A percentile compares a stretch with the other conserved stretches of the same genome.
Evolutionary conservation across 1,140 invertebrate species (phyloP).

Genomic region (Drosophila pruinosa): DNA sequence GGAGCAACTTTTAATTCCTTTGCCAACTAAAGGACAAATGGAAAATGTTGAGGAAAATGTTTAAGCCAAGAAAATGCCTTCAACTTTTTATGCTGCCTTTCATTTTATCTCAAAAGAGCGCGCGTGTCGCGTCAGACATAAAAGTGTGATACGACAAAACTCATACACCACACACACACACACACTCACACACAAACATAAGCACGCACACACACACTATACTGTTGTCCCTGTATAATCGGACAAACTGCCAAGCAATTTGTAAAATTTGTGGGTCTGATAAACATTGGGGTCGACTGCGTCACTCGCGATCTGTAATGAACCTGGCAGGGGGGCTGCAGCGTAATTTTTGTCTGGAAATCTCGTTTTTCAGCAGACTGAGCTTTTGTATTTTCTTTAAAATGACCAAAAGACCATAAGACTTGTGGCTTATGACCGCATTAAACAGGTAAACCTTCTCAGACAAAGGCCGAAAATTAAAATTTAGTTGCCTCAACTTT

Average conservation of each 20-base stretch:
- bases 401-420: background rate
- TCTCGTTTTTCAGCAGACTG: slow-evolving; percentile 3
- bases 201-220: slow-evolving; percentile 16
- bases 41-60: slow-evolving; percentile 20
- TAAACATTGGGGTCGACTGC: slow-evolving; percentile 3
- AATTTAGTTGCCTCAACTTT: slow-evolving; percentile 8
- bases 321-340: background rate
- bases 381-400: background rate
- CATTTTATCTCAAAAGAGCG: slow-evolving; percentile 34
- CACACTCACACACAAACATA: background rate
- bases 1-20: slow-evolving; percentile 57
- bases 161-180: background rate
- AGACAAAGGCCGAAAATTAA: slow-evolving; percentile 2
- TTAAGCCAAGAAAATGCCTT: slow-evolving; percentile 24
- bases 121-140: slow-evolving; percentile 32
- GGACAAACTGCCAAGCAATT: slow-evolving; percentile 46
- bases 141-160: slow-evolving; percentile 15
- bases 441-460: background rate
- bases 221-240: slow-evolving; percentile 37
- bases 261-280: slow-evolving; percentile 38
- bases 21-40: slow-evolving; percentile 18
- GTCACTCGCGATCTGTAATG: background rate
- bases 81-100: slow-evolving; percentile 17
- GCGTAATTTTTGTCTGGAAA: background rate
- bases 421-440: background rate